Evolutionary conservation across 1,140 invertebrate genomes (phyloP).

Genomic region (Brachionus sp.): DNA sequence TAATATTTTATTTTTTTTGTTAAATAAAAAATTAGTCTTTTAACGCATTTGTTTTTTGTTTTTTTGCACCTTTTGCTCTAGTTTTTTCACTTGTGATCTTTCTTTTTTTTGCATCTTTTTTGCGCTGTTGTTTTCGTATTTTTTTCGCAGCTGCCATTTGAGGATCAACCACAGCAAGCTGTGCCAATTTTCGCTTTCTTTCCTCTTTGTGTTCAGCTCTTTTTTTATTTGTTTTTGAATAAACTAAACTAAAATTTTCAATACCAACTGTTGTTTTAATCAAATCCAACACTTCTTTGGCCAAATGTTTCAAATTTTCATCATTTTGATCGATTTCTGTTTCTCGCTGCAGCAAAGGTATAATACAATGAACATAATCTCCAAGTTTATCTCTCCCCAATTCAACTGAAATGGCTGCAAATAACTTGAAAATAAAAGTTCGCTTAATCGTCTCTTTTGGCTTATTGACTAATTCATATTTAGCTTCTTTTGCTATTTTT

Average conservation of each 20-base stretch:
- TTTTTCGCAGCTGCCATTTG: conserved; percentile 73
- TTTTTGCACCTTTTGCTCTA: not conserved
- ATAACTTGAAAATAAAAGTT: conserved; percentile 68
- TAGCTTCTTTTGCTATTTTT: conserved; percentile 64
- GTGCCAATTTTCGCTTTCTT: conserved; percentile 65
- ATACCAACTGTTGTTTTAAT: conserved; percentile 67
- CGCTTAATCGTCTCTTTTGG: conserved; percentile 63
- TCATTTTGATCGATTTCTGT: conserved; percentile 51
- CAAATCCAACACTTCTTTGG: conserved; percentile 67
- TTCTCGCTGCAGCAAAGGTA: conserved; percentile 69
- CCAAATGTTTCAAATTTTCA: conserved; percentile 57
- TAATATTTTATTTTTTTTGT: no score
- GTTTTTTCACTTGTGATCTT: conserved; percentile 16
- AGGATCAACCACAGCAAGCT: conserved; percentile 69
- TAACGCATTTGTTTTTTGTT: not conserved
- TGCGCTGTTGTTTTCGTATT: conserved; percentile 70
- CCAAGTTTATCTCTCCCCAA: conserved; percentile 63
- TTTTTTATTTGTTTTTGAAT: conserved; percentile 63
- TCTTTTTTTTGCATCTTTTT: conserved; percentile 69
- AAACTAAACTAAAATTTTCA: conserved; percentile 66
- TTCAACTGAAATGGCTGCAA: conserved; percentile 66
- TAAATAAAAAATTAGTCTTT: no score
- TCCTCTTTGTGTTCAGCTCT: conserved; percentile 66
- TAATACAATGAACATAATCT: conserved; percentile 62
- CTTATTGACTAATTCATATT: conserved; percentile 67